Conservation (phyloP, 2,888 invertebrate genomes). For the Eupithecia insigniata region DNA sequence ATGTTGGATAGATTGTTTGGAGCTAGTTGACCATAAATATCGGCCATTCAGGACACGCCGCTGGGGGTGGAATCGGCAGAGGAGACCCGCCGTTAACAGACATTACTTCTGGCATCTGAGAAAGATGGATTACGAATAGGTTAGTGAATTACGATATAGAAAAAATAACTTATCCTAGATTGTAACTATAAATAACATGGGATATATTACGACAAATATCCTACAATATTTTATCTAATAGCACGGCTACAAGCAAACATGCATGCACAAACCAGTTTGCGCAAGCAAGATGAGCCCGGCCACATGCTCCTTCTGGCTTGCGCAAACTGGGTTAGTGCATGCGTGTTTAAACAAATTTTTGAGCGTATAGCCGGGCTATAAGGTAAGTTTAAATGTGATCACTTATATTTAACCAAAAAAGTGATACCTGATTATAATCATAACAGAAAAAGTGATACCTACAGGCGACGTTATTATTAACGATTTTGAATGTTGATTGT, state of each 20-base stretch:
- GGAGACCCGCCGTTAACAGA: constrained; percentile 78
- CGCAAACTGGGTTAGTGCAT: too few species aligned
- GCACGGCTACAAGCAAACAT: too few species aligned
- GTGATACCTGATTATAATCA: neutral
- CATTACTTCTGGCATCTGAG: constrained; percentile 77
- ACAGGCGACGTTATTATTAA: neutral
- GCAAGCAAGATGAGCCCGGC: too few species aligned
- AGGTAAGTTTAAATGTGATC: neutral
- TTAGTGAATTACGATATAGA: neutral
- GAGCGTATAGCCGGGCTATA: too few species aligned
- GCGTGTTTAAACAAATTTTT: too few species aligned
- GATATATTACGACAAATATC: neutral
- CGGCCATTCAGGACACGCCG: constrained; percentile 79
- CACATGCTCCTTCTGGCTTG: too few species aligned
- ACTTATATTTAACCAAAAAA: neutral
- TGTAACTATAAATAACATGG: neutral
- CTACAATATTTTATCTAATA: too few species aligned
- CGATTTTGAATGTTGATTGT: neutral
- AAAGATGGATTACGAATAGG: constrained; percentile 28
- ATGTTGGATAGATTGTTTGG: neutral
- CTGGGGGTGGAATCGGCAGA: constrained; percentile 74
- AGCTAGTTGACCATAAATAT: constrained; percentile 77
- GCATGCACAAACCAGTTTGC: too few species aligned
- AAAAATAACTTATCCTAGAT: neutral
- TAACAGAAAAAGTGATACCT: neutral